Conservation (phyloP, 1,140 invertebrate species). For the Drosophila ananassae region DNA sequence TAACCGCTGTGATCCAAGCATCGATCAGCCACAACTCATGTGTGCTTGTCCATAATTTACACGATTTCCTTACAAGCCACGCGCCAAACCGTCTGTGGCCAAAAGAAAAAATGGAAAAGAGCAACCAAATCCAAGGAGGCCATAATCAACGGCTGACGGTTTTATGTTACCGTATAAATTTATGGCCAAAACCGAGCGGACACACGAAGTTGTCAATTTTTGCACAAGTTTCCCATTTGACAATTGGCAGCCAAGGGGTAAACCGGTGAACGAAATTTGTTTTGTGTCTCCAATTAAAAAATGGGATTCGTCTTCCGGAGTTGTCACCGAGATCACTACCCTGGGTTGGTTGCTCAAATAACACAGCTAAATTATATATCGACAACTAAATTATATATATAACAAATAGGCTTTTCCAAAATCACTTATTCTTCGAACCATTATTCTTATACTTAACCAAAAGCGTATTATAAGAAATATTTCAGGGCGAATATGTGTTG, state of each 20-base stretch:
- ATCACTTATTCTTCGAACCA: no score
- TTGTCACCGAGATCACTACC: conserved; percentile 43
- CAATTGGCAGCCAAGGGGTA: conserved; percentile 9
- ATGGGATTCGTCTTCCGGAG: conserved; percentile 38
- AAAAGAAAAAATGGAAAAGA: conserved; percentile 3
- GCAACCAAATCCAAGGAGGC: conserved; percentile 4
- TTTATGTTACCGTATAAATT: conserved; percentile 52
- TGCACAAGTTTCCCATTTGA: conserved; percentile 26
- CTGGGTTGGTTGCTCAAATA: conserved; percentile 18
- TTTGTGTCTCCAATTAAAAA: conserved; percentile 12
- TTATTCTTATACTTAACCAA: no score
- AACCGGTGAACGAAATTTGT: conserved; percentile 29
- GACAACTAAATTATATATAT: conserved; percentile 13
- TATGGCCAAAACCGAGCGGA: conserved; percentile 17
- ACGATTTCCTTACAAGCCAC: conserved; percentile 75
- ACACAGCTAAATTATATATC: conserved; percentile 25
- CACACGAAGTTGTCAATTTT: conserved; percentile 36
- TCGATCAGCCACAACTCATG: conserved; percentile 9
- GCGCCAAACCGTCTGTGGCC: conserved; percentile 40
- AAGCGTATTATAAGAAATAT: no score
- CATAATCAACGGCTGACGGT: conserved; percentile 44
- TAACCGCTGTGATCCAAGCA: conserved; percentile 51
- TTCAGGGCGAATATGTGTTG: no score
- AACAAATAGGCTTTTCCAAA: no score
- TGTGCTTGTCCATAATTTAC: conserved; percentile 52